phyloP scores from a whole-genome alignment of 1,140 invertebrate genomes.

The Paraescarpia echinospica region DNA sequence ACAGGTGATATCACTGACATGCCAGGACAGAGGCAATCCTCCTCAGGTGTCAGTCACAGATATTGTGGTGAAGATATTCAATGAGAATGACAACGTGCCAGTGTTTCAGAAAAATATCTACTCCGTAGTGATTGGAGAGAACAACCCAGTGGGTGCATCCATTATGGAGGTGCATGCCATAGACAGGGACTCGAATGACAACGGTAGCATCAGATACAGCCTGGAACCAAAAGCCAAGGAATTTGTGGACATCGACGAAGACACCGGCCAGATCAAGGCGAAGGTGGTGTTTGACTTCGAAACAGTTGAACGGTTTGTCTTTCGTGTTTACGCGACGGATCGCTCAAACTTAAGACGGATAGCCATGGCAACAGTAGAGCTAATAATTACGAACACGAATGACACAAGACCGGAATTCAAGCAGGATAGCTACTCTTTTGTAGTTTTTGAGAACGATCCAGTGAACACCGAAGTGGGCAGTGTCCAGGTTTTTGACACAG shows the following conservation, averaged over 20 bases:
- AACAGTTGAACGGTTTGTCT: slow-evolving; percentile 12
- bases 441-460: too few species aligned
- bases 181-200: too few species aligned
- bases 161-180: slow-evolving; percentile 81
- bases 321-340: slow-evolving; percentile 24
- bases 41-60: too few species aligned
- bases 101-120: too few species aligned
- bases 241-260: slow-evolving; percentile 1
- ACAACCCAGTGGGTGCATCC: slow-evolving; percentile 75
- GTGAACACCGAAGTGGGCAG: too few species aligned
- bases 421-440: too few species aligned
- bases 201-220: slow-evolving; percentile 91
- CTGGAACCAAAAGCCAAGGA: slow-evolving; percentile 15
- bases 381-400: slow-evolving; percentile 21
- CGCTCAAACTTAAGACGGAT: neutral
- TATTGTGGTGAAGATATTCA: too few species aligned
- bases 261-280: slow-evolving; percentile 17
- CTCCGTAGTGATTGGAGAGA: too few species aligned
- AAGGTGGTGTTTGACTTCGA: slow-evolving; percentile 28
- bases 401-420: too few species aligned
- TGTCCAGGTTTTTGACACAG: slow-evolving; percentile 21
- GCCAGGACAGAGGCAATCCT: too few species aligned
- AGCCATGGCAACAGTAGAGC: slow-evolving; percentile 8
- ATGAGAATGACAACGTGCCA: too few species aligned
- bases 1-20: too few species aligned